phyloP scores from a whole-genome alignment of 2,888 invertebrate species.

The Netelia fuscicornis region DNA sequence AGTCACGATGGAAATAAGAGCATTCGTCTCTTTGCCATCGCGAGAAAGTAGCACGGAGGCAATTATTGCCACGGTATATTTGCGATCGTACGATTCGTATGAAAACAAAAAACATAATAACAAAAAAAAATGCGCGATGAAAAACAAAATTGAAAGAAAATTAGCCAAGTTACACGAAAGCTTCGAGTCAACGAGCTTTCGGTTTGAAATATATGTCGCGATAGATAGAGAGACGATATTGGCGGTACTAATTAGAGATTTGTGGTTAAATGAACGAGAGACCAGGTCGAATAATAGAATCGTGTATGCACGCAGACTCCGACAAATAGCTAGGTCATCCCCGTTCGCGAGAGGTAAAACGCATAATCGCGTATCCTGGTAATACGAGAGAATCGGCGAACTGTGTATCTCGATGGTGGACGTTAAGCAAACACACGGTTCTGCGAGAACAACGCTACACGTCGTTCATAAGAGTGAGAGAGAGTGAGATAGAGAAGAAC shows the following conservation, averaged over 20 bases:
- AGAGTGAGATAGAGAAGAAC: neutral
- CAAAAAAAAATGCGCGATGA: neutral
- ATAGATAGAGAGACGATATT: too few relatives aligned
- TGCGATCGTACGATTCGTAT: too few relatives aligned
- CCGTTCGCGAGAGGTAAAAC: neutral
- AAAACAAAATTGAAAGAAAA: neutral
- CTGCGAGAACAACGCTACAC: neutral
- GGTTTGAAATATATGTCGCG: too few relatives aligned
- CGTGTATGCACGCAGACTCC: neutral
- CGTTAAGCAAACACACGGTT: slow-evolving; percentile 72
- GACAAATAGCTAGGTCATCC: slow-evolving; percentile 24
- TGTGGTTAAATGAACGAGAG: too few relatives aligned
- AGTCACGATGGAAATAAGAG: neutral
- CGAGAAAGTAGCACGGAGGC: neutral
- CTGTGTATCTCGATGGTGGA: slow-evolving; percentile 67
- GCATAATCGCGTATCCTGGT: slow-evolving; percentile 32
- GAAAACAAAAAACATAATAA: neutral
- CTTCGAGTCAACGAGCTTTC: neutral
- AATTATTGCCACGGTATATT: neutral
- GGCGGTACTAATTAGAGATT: too few relatives aligned
- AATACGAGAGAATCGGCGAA: slow-evolving; percentile 29
- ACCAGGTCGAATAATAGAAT: neutral
- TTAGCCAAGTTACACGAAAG: neutral
- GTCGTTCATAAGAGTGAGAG: neutral
- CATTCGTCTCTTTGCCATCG: neutral